Evolutionary conservation across 2,888 invertebrate species (phyloP).

Genomic region (Mystacides longicornis): DNA sequence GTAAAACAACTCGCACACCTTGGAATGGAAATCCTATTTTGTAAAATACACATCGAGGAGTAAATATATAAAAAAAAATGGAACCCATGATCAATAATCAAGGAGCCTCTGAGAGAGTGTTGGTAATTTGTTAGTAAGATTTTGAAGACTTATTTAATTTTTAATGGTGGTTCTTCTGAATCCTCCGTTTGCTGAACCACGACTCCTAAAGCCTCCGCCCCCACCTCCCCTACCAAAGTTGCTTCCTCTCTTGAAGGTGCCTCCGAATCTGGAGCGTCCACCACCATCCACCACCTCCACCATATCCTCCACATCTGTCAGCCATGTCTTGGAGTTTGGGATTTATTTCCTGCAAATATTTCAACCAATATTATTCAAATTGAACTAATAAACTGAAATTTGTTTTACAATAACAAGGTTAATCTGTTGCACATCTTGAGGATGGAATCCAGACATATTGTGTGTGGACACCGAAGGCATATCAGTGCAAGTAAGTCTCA

Average conservation of each 20-base stretch:
- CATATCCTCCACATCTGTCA: slow-evolving; percentile 52
- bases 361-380: not conserved
- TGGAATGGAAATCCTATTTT: no score
- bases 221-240: slow-evolving; percentile 19
- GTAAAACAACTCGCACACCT: no score
- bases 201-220: not conserved
- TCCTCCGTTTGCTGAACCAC: not conserved
- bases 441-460: slow-evolving; percentile 65
- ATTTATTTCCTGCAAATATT: slow-evolving; percentile 61
- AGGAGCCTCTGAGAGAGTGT: not conserved
- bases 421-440: slow-evolving; percentile 63
- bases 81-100: not conserved
- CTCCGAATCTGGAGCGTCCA: slow-evolving; percentile 40
- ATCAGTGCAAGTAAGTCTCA: slow-evolving; percentile 34
- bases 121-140: no score
- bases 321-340: slow-evolving; percentile 80
- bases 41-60: no score
- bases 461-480: slow-evolving; percentile 77
- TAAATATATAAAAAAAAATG: not conserved
- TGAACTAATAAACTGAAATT: not conserved
- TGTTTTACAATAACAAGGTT: slow-evolving; percentile 4
- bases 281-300: slow-evolving; percentile 54
- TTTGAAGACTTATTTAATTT: slow-evolving; percentile 11
- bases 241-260: slow-evolving; percentile 20
- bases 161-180: slow-evolving; percentile 11